Conservation (phyloP, 1,140 invertebrate species). For the Anthonomus grandis region DNA sequence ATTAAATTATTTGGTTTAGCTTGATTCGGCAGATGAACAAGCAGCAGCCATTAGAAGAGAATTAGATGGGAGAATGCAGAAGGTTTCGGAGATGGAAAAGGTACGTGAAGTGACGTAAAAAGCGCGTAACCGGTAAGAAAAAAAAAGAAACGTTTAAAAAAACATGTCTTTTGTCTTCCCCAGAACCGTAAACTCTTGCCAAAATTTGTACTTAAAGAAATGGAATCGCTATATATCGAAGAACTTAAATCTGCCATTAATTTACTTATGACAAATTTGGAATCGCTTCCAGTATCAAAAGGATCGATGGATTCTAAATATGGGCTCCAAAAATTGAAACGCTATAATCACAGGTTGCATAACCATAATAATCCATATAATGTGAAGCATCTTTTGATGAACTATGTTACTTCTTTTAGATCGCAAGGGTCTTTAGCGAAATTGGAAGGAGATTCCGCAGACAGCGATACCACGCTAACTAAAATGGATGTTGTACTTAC, state of each 20-base stretch:
- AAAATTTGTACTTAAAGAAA: conserved; percentile 99
- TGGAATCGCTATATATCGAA: conserved; percentile 99
- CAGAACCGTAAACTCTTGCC: conserved; percentile 97
- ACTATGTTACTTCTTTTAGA: conserved; percentile 60
- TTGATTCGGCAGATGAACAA: conserved; percentile 99
- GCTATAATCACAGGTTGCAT: conserved; percentile 89
- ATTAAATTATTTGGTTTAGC: conserved; percentile 53
- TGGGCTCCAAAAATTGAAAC: conserved; percentile 88
- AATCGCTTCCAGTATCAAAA: conserved; percentile 97
- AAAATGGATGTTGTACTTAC: conserved; percentile 97
- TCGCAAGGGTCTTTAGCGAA: conserved; percentile 91
- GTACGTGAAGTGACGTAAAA: too few relatives aligned
- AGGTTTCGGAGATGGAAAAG: conserved; percentile 95
- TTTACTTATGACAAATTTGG: conserved; percentile 96
- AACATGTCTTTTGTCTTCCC: conserved; percentile 15
- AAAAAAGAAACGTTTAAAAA: background rate
- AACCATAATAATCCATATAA: conserved; percentile 51
- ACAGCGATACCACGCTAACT: conserved; percentile 85
- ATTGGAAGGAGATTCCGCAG: conserved; percentile 86
- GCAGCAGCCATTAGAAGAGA: conserved; percentile 98
- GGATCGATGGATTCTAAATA: conserved; percentile 96
- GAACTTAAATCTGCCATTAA: conserved; percentile 98
- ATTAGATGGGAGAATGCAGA: conserved; percentile 94
- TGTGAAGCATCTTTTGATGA: conserved; percentile 51
- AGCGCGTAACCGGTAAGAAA: too few relatives aligned